Conservation (phyloP, 2,888 invertebrate genomes). For the Taenaris catops region DNA sequence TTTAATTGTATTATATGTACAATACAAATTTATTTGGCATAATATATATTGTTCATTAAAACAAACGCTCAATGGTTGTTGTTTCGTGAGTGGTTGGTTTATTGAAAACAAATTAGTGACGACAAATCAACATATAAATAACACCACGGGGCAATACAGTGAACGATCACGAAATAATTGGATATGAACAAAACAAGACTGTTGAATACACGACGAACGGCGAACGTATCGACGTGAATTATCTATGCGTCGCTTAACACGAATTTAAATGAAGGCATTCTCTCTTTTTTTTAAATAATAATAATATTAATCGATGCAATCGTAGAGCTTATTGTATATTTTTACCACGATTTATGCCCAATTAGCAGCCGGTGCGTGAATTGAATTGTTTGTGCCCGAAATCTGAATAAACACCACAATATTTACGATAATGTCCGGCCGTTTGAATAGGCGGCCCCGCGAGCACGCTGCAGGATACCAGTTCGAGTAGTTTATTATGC, state of each 20-base stretch:
- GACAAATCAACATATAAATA: slow-evolving; percentile 36
- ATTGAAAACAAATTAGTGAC: slow-evolving; percentile 43
- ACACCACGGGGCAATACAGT: slow-evolving; percentile 30
- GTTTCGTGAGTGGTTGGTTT: slow-evolving; percentile 24
- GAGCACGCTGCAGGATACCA: slow-evolving; percentile 54
- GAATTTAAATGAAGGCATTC: slow-evolving; percentile 68
- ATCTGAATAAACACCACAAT: slow-evolving; percentile 77
- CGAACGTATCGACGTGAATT: slow-evolving; percentile 58
- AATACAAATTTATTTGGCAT: too few species aligned
- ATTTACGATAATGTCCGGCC: slow-evolving; percentile 74
- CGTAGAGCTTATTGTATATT: slow-evolving; percentile 73
- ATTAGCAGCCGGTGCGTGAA: slow-evolving; percentile 74
- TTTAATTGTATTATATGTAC: too few species aligned
- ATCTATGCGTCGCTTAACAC: slow-evolving; percentile 58
- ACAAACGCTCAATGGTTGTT: slow-evolving; percentile 16
- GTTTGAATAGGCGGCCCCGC: slow-evolving; percentile 60
- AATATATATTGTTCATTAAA: slow-evolving; percentile 26
- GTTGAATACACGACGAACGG: slow-evolving; percentile 40
- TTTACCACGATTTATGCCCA: slow-evolving; percentile 73
- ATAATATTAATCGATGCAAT: slow-evolving; percentile 72
- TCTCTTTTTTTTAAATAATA: too few species aligned
- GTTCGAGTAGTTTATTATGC: slow-evolving; percentile 56
- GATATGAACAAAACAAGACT: slow-evolving; percentile 40
- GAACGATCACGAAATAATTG: slow-evolving; percentile 28
- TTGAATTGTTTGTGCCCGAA: slow-evolving; percentile 76